Evolutionary conservation across 2,888 invertebrate genomes (phyloP).

Genomic region (Spilosoma lubricipeda): DNA sequence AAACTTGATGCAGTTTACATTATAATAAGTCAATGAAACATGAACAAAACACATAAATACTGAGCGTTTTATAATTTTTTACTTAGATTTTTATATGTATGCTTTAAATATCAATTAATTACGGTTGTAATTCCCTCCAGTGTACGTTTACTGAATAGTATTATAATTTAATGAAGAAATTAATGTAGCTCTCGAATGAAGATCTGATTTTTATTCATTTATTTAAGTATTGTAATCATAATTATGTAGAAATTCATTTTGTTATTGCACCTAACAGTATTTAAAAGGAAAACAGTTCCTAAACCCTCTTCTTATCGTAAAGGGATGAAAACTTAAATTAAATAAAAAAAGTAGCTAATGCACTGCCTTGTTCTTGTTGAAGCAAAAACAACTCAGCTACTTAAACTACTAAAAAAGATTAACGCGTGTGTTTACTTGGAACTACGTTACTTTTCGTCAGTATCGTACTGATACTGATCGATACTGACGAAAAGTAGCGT

Average conservation of each 20-base stretch:
- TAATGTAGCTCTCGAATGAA: slow-evolving; percentile 19
- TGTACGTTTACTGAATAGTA: slow-evolving; percentile 17
- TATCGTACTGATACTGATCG: too few relatives aligned
- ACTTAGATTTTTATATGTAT: slow-evolving; percentile 1
- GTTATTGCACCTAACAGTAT: slow-evolving; percentile 26
- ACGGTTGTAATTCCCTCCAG: slow-evolving; percentile 38
- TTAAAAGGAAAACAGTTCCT: not conserved
- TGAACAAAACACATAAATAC: slow-evolving; percentile 29
- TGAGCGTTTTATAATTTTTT: slow-evolving; percentile 33
- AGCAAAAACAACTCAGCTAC: too few relatives aligned
- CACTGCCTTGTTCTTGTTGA: too few relatives aligned
- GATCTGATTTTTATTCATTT: slow-evolving; percentile 4
- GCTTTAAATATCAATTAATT: not conserved
- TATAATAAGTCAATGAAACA: slow-evolving; percentile 30
- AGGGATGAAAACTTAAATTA: not conserved
- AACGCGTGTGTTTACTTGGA: too few relatives aligned
- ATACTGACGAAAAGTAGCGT: too few relatives aligned
- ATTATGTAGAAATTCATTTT: slow-evolving; percentile 16
- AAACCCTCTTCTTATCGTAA: too few relatives aligned
- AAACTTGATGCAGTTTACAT: not conserved
- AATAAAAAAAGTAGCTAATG: too few relatives aligned
- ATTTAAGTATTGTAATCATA: slow-evolving; percentile 12
- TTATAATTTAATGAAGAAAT: slow-evolving; percentile 22
- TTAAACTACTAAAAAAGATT: too few relatives aligned
- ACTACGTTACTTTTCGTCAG: too few relatives aligned